Evolutionary conservation across 1,140 invertebrate genomes (phyloP).

Genomic region (Diorhabda sublineata): DNA sequence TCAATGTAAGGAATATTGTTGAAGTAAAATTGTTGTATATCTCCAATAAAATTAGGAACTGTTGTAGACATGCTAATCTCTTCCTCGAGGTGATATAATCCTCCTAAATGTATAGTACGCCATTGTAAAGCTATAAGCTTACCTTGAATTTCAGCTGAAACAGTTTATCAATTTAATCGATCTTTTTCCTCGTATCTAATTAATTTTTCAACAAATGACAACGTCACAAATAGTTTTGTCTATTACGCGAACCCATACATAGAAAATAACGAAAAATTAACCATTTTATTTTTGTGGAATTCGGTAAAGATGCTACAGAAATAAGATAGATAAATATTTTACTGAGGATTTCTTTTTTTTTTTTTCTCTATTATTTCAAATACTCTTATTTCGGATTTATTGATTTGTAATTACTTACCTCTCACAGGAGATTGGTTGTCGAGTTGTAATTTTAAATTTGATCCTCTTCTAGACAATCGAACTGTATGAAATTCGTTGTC

Average conservation of each 20-base stretch:
- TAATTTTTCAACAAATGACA: too few relatives aligned
- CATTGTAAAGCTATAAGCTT: slow-evolving; percentile 74
- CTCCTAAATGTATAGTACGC: slow-evolving; percentile 71
- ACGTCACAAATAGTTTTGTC: too few relatives aligned
- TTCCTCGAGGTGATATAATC: slow-evolving; percentile 70
- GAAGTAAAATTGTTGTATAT: slow-evolving; percentile 89
- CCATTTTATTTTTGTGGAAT: too few relatives aligned
- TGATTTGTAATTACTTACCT: slow-evolving; percentile 54
- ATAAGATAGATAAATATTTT: too few relatives aligned
- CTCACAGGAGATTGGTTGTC: slow-evolving; percentile 76
- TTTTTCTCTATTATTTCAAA: too few relatives aligned
- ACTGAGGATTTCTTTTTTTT: too few relatives aligned
- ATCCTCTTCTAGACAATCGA: slow-evolving; percentile 77
- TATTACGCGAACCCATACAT: too few relatives aligned
- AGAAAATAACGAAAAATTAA: too few relatives aligned
- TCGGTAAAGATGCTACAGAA: too few relatives aligned
- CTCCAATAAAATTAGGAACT: slow-evolving; percentile 80
- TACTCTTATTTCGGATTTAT: too few relatives aligned
- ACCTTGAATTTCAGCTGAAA: slow-evolving; percentile 71
- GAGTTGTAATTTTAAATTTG: slow-evolving; percentile 76
- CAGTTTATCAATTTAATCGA: background rate
- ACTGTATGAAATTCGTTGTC: slow-evolving; percentile 95
- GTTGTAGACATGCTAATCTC: slow-evolving; percentile 70
- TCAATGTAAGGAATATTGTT: slow-evolving; percentile 83
- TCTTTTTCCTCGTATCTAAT: background rate